Percentiles rank a stretch among this genome's conserved stretches.
phyloP scores from a whole-genome alignment of 2,113 vertebrate genomes.

The Hippocampus abdominalis region DNA sequence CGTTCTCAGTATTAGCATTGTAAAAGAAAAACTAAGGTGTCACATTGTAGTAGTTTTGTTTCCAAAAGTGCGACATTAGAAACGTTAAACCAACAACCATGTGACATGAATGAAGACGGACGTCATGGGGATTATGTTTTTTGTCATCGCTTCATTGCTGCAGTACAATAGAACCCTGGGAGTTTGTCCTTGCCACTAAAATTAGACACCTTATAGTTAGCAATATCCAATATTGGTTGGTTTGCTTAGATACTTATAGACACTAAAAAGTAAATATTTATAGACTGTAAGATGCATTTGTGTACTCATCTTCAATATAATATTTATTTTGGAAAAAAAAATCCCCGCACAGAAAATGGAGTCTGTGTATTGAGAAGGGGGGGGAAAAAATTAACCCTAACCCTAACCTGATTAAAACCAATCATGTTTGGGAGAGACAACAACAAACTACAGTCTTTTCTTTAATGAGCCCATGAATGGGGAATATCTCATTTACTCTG shows the following conservation, averaged over 20 bases:
- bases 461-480: neutral
- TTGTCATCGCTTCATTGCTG: neutral
- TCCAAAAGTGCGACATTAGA: neutral
- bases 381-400: too few species aligned
- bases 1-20: neutral
- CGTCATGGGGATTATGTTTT: constrained; percentile 2
- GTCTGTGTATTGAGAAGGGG: too few species aligned
- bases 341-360: too few species aligned
- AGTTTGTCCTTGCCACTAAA: neutral
- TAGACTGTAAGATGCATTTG: too few species aligned
- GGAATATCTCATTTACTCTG: neutral
- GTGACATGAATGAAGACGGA: neutral
- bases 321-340: too few species aligned
- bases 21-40: neutral
- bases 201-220: neutral
- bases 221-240: neutral
- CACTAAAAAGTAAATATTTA: too few species aligned
- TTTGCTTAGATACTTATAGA: too few species aligned
- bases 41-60: neutral
- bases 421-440: too few species aligned
- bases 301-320: too few species aligned
- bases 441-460: neutral
- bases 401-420: too few species aligned
- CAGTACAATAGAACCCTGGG: neutral
- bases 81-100: neutral